phyloP scores from a whole-genome alignment of 1,140 invertebrate genomes.

The Chrysopa pallens region DNA sequence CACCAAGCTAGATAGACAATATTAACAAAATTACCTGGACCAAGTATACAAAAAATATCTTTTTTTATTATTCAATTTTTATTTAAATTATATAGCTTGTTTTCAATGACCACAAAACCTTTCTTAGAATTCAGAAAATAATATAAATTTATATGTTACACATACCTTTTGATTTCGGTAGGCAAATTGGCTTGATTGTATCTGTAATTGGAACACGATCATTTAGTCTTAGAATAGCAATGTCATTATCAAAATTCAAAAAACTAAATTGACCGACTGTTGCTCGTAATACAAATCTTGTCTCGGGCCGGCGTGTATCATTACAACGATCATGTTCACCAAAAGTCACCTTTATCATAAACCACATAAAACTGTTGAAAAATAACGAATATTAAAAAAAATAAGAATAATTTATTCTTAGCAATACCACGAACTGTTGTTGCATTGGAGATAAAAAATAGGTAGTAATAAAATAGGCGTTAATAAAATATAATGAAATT shows the following conservation, averaged over 20 bases:
- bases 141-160: neutral
- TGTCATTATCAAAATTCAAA: slow-evolving; percentile 70
- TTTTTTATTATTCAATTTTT: neutral
- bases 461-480: no score
- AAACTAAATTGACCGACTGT: slow-evolving; percentile 62
- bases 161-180: slow-evolving; percentile 45
- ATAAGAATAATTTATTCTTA: no score
- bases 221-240: slow-evolving; percentile 60
- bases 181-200: slow-evolving; percentile 57
- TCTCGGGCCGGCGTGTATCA: slow-evolving; percentile 45
- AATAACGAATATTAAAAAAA: no score
- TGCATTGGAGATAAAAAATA: no score
- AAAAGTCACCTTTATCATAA: slow-evolving; percentile 73
- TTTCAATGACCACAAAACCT: no score
- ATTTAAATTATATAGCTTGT: neutral
- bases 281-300: slow-evolving; percentile 46
- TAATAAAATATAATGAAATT: no score
- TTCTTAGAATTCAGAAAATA: no score
- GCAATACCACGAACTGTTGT: no score
- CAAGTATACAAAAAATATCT: no score
- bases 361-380: slow-evolving; percentile 65
- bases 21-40: no score
- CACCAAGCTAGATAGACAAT: no score
- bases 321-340: slow-evolving; percentile 69
- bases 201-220: slow-evolving; percentile 54